Conservation (phyloP, 2,113 vertebrate species). For the Calidris pugnax region DNA sequence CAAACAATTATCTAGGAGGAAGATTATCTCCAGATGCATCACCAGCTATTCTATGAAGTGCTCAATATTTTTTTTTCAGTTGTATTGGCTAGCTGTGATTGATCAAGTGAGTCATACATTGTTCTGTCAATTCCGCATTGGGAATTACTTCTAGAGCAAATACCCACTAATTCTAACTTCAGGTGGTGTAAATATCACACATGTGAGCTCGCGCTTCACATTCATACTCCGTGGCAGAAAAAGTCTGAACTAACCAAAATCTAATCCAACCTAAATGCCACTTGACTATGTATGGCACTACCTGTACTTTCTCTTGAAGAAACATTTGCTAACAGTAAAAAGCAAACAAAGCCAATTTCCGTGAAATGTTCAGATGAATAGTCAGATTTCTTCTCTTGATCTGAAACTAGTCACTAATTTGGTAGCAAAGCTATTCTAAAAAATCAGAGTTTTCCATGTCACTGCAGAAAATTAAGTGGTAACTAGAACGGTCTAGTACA, state of each 20-base stretch:
- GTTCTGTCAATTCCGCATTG: background rate
- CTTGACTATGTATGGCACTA: background rate
- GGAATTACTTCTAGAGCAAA: background rate
- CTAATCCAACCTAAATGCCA: constrained; percentile 1
- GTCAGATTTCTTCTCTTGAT: background rate
- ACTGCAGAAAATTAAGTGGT: background rate
- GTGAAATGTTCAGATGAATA: background rate
- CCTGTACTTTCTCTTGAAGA: background rate
- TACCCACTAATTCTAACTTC: background rate
- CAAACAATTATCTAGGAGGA: constrained; percentile 5
- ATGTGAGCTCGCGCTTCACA: background rate
- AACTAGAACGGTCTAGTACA: background rate
- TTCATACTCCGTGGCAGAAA: background rate
- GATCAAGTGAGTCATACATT: constrained; percentile 7
- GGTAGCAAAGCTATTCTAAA: background rate
- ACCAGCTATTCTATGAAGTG: background rate
- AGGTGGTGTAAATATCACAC: constrained; percentile 2
- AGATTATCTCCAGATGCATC: constrained; percentile 44
- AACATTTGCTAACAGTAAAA: background rate
- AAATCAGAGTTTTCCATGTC: background rate
- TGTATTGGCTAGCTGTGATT: constrained; percentile 8
- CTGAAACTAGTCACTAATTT: background rate
- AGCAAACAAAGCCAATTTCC: background rate
- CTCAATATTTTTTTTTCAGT: constrained; percentile 4
- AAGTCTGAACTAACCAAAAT: background rate